Conservation (phyloP, 2,888 invertebrate genomes). For the Nemotelus pantherinus region DNA sequence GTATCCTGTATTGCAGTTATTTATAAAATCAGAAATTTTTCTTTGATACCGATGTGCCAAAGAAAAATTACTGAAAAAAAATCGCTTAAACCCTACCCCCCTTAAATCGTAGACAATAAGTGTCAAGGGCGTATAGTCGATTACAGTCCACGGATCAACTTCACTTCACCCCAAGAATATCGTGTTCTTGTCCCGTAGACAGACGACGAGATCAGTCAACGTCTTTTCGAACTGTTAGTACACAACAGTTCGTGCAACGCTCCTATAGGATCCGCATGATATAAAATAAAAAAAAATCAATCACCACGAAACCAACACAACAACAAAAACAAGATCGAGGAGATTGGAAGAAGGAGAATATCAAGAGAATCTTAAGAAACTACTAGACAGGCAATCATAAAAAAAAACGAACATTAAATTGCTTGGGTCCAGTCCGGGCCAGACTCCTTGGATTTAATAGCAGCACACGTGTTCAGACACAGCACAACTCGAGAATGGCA, state of each 20-base stretch:
- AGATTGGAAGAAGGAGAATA: not conserved
- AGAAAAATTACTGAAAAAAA: too few species aligned
- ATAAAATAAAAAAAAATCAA: not conserved
- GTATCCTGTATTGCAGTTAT: too few species aligned
- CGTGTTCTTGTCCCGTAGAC: not conserved
- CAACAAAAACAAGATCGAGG: not conserved
- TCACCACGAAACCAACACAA: not conserved
- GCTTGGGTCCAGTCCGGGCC: not conserved
- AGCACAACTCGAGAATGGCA: not conserved
- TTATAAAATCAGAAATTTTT: too few species aligned
- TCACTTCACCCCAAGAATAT: not conserved
- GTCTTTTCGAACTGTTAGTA: not conserved
- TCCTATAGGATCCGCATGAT: not conserved
- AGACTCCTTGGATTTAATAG: not conserved
- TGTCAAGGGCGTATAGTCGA: not conserved
- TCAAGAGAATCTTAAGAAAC: not conserved
- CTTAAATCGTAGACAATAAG: not conserved
- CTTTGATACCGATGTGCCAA: too few species aligned
- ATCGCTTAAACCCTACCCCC: not conserved
- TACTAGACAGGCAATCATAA: not conserved
- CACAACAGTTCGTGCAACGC: too few species aligned
- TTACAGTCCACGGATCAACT: not conserved
- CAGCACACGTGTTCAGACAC: not conserved
- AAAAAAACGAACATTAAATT: not conserved
- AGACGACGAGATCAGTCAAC: not conserved